Conservation (phyloP, 2,888 invertebrate species). For the Ormyrus rosae region DNA sequence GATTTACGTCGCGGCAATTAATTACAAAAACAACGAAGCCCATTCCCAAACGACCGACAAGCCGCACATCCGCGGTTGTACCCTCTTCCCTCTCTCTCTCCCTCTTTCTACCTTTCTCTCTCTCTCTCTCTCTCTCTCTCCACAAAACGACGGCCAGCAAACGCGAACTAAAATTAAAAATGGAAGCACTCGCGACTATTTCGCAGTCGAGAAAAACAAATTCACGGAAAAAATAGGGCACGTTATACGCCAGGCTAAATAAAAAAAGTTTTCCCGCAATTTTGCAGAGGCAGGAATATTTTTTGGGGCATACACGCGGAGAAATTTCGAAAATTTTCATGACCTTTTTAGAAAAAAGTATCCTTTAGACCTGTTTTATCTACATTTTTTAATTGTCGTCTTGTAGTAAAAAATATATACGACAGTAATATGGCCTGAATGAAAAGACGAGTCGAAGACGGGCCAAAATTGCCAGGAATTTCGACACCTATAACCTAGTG, state of each 20-base stretch:
- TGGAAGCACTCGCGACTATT: slow-evolving; percentile 35
- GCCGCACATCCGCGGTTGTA: slow-evolving; percentile 42
- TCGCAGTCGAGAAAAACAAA: slow-evolving; percentile 24
- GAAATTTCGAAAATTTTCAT: too few species aligned
- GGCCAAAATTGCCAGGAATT: too few species aligned
- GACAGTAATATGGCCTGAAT: too few species aligned
- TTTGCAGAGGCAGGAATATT: background rate
- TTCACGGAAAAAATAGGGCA: slow-evolving; percentile 35
- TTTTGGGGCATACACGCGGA: background rate
- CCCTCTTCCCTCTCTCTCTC: background rate
- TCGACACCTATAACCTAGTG: too few species aligned
- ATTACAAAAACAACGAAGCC: slow-evolving; percentile 44
- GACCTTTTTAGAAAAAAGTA: too few species aligned
- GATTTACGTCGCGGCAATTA: slow-evolving; percentile 42
- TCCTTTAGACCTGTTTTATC: too few species aligned
- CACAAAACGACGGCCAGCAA: slow-evolving; percentile 59
- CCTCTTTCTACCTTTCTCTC: background rate
- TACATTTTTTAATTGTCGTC: too few species aligned
- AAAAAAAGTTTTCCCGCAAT: slow-evolving; percentile 32
- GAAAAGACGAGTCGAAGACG: too few species aligned
- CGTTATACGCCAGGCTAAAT: slow-evolving; percentile 27
- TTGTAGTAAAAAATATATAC: too few species aligned
- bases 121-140: slow-evolving; percentile 13
- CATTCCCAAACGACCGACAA: slow-evolving; percentile 41
- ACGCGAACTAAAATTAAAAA: slow-evolving; percentile 48